These are phyloP conservation scores for Cyaniris semiargus DNA, from an alignment of 2,888 invertebrate species.

Conservation along the genomic window DNA sequence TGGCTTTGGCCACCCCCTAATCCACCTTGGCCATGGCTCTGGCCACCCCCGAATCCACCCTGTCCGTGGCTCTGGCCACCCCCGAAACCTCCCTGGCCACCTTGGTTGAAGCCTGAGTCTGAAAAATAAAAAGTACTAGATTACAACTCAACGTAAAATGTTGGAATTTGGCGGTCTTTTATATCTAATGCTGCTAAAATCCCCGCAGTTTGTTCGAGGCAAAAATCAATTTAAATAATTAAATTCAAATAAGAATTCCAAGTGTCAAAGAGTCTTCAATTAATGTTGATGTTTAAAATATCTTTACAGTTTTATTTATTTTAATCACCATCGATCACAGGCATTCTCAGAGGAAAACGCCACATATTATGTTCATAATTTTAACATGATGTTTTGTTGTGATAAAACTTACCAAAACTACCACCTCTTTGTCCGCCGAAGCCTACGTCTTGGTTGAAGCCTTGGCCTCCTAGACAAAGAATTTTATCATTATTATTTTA, in stretches of 20 bases:
- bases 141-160: too few species aligned
- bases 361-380: too few species aligned
- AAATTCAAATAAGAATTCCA: too few species aligned
- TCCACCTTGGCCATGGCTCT: constrained; percentile 30
- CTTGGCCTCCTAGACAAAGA: constrained; percentile 3
- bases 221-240: too few species aligned
- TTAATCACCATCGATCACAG: too few species aligned
- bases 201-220: too few species aligned
- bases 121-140: not conserved
- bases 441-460: not conserved
- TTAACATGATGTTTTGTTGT: not conserved
- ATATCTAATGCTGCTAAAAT: too few species aligned
- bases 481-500: not conserved
- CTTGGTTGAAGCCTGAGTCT: constrained; percentile 23
- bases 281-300: too few species aligned
- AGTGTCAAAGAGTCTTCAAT: too few species aligned
- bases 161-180: too few species aligned
- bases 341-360: too few species aligned
- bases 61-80: constrained; percentile 20
- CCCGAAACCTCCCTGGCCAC: constrained; percentile 35
- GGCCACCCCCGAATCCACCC: constrained; percentile 27
- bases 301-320: too few species aligned
- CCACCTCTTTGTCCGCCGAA: not conserved
- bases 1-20: constrained; percentile 29
- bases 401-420: not conserved